Base-by-base conservation (phyloP, 2,888 invertebrate species). In the Clivina fossor region DNA sequence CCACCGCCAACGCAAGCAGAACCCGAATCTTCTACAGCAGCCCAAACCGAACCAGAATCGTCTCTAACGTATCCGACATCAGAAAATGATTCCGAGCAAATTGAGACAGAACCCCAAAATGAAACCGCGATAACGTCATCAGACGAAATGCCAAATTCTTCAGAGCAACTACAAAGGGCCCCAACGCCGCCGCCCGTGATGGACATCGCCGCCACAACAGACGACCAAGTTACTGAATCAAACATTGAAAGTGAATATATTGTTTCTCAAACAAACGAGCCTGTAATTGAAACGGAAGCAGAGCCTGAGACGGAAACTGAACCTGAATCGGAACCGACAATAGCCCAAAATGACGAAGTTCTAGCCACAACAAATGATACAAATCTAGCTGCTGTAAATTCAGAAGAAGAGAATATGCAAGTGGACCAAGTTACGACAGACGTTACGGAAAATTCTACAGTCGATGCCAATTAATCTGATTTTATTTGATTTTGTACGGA, bases 351-450 rank as follows among this genome's bases (percentile, higher is more conserved):
- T 16, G 32, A 57, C n/a, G n/a, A n/a, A n/a, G n/a, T n/a, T n/a
- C n/a, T n/a, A n/a, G n/a, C n/a, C n/a, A n/a, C n/a, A n/a, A 38
- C 40, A 58, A 37, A 38, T n/a, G 11, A 32, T 8, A 47, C 50
- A 4, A 32, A 41, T 11, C 40, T 28, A 18, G 48, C 22, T 13
- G 49, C 44, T 1, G 49, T 49, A 20, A 49, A 57, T 43, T 30
- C 57, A 19, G 44, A 53, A 41, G 49, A 58, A 4, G 57, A 56
- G 11, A 55, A 40, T 33, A 56, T 50, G 33, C 53, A 58, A 32
- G 58, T 58, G 4, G 60, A 58, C 18, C 58, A 60, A 43, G 51
- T 50, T 19, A 44, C 49, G 15, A 51, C 41, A 32, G 58, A 57
- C 40, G 40, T 30, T 7, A 28, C 41, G 8, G 53, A 55, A n/a